Evolutionary conservation across 2,888 invertebrate species (phyloP), one percentile per base, ranked within the genome.

Genomic region (Antitype chi): DNA sequence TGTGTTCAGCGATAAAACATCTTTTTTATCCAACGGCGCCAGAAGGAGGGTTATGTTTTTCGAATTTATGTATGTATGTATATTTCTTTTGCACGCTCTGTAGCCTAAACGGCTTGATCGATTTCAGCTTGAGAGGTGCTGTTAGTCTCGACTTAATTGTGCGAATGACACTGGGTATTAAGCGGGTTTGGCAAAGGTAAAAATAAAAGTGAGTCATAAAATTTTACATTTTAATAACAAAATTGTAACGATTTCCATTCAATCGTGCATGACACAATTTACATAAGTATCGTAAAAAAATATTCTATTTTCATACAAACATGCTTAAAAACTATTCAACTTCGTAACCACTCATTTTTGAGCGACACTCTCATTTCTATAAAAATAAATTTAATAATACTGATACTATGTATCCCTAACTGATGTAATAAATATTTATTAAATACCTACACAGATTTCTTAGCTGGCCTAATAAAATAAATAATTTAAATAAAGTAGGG

Each of bases 181-280:
- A 43, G 8, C 47, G 28, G 25, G 2, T 25, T 8, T 20, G 8
- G 49, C 20, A 15, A n/a, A 4, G 49, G 11, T 38, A 13, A 25
- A 73, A 75, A 77, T 79, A 63, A 78, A 78, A 80, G 9, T 5
- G 0, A 25, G 7, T 17, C 0, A 2, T 23, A 6, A 3, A 9
- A 4, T 23, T 68, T 75, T 7, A 25, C 1, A 20, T 32, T 80
- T 83, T 83, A 80, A 63, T 80, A 52, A 57, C 66, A 78, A 63
- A 25, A 32, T 28, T 43, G 23, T 32, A 68, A 68, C 47, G 1
- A 23, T 75, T 67, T 17, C 23, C 43, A 28, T 57, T 57, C 15
- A 52, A 47, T 47, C 3, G 13, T 43, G n/a, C 25, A 15, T 8
- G 8, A 57, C 15, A 32, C 43, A 32, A 23, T 68, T 47, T 67